Conservation (phyloP, 1,140 invertebrate species). For the Patella vulgata region DNA sequence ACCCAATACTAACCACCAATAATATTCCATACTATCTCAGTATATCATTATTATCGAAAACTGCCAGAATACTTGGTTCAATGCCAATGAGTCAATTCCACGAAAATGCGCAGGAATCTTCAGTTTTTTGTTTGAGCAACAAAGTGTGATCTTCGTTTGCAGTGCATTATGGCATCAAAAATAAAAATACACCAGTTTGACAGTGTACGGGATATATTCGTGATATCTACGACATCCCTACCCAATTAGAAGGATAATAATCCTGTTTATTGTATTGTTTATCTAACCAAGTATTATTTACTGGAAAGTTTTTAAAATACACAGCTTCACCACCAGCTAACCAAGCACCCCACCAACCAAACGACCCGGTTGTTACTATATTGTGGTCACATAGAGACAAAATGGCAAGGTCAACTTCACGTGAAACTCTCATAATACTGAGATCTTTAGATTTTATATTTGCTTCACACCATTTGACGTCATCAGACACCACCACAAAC, state of each 20-base stretch:
- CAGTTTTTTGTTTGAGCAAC: no score
- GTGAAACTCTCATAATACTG: slow-evolving; percentile 16
- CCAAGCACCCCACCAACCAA: slow-evolving; percentile 59
- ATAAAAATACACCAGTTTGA: no score
- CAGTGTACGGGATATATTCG: no score
- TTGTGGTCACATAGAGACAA: slow-evolving; percentile 53
- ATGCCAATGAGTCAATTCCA: no score
- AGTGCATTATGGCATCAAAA: no score
- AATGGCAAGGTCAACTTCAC: slow-evolving; percentile 53
- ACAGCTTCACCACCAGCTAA: slow-evolving; percentile 50
- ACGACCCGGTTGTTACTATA: slow-evolving; percentile 53
- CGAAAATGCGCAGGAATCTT: no score
- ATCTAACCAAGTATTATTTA: slow-evolving; percentile 20
- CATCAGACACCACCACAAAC: slow-evolving; percentile 45
- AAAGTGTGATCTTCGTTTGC: no score
- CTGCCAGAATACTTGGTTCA: no score
- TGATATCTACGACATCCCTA: slow-evolving; percentile 33
- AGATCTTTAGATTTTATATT: slow-evolving; percentile 23
- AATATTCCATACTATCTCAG: no score
- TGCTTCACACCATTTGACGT: slow-evolving; percentile 30
- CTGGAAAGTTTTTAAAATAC: slow-evolving; percentile 45
- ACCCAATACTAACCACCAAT: no score
- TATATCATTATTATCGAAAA: no score
- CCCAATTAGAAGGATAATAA: slow-evolving; percentile 45
- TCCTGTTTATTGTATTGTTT: slow-evolving; percentile 28